Evolutionary conservation across 2,888 invertebrate genomes (phyloP).

Genomic region (Saturnia japonica): DNA sequence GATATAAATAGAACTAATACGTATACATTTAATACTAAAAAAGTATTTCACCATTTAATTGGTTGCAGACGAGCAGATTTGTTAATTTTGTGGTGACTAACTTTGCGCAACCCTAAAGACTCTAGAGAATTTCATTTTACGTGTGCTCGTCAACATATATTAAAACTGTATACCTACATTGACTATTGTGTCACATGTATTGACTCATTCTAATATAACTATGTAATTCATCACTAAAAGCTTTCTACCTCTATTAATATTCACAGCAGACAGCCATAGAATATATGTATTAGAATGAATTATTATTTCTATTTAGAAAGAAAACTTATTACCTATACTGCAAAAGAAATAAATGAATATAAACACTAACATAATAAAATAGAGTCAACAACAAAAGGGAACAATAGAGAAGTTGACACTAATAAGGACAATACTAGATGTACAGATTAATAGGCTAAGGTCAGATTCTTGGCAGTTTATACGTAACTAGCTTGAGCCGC

Average conservation of each 20-base stretch:
- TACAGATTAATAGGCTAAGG: too few species aligned
- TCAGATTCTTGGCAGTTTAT: too few species aligned
- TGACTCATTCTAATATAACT: not conserved
- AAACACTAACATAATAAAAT: too few species aligned
- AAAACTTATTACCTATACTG: too few species aligned
- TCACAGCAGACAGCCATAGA: not conserved
- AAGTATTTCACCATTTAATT: not conserved
- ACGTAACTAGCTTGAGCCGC: too few species aligned
- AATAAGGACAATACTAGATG: too few species aligned
- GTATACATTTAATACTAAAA: not conserved
- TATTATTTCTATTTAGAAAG: too few species aligned
- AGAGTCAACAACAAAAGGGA: too few species aligned
- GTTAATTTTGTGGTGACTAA: conserved; percentile 8
- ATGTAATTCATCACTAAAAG: not conserved
- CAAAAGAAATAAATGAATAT: too few species aligned
- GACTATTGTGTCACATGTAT: conserved; percentile 1
- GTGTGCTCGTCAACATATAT: not conserved
- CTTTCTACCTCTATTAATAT: not conserved
- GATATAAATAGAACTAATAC: not conserved
- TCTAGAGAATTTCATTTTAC: conserved; percentile 1
- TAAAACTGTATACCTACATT: not conserved
- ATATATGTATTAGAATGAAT: too few species aligned
- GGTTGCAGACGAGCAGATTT: not conserved
- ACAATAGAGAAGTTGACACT: too few species aligned
- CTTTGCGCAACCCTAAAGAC: not conserved